Conservation (phyloP, 2,113 vertebrate species). For the Pluvianellus socialis region DNA sequence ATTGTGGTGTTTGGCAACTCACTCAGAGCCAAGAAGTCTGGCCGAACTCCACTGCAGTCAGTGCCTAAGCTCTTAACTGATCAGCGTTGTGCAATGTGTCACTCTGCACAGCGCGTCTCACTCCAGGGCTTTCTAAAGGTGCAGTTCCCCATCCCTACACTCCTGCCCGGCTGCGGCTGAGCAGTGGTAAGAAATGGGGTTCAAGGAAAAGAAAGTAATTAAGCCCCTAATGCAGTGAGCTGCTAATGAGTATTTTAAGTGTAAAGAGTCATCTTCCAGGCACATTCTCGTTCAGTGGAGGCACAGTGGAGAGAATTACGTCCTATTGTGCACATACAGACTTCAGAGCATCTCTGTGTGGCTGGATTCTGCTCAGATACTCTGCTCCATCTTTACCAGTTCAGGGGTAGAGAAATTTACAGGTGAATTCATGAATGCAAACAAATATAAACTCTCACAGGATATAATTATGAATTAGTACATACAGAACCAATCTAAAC, state of each 20-base stretch:
- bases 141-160: rapidly evolving
- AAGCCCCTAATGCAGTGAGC: background rate
- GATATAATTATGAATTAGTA: background rate
- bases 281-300: background rate
- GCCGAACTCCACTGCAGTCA: rapidly evolving
- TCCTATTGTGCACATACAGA: rapidly evolving
- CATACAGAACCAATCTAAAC: background rate
- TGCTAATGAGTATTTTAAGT: background rate
- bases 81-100: background rate
- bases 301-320: background rate
- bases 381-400: background rate
- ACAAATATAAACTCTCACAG: background rate
- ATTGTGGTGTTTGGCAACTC: conserved; percentile 9
- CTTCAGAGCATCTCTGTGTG: rapidly evolving
- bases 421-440: background rate
- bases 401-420: background rate
- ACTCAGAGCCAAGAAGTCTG: conserved; percentile 43
- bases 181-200: background rate
- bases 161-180: rapidly evolving
- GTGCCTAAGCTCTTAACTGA: background rate
- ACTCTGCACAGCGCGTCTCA: rapidly evolving
- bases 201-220: rapidly evolving
- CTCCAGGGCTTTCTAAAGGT: background rate
- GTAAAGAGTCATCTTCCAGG: background rate
- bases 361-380: background rate